Evolutionary conservation across 2,113 vertebrate genomes (phyloP).

Genomic region (Eudyptes chrysolophus): DNA sequence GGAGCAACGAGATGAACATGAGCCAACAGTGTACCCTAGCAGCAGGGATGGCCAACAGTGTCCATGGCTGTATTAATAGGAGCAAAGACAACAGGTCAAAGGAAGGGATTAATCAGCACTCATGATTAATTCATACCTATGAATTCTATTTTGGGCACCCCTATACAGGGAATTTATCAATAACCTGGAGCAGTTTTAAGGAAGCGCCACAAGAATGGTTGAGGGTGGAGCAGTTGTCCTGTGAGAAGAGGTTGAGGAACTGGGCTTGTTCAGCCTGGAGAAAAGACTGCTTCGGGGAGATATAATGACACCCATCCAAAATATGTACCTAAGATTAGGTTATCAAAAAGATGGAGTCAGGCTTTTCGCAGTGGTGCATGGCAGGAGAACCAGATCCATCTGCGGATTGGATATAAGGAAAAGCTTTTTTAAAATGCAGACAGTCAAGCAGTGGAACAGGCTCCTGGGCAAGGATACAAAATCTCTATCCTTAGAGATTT

Average conservation of each 20-base stretch:
- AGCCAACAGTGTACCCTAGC: background rate
- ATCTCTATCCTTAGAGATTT: background rate
- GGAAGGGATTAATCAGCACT: background rate
- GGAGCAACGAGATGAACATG: background rate
- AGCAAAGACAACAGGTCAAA: background rate
- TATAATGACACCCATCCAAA: background rate
- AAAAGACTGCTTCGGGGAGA: background rate
- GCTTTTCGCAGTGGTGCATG: background rate
- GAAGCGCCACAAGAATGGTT: background rate
- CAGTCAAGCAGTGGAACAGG: background rate
- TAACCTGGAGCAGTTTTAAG: background rate
- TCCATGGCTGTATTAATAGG: background rate
- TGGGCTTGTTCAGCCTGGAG: background rate
- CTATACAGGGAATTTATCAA: background rate
- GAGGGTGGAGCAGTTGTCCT: background rate
- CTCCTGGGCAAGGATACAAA: background rate
- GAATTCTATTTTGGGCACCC: background rate
- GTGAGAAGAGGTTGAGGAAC: background rate
- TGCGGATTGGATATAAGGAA: background rate
- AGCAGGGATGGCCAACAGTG: background rate
- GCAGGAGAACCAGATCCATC: background rate
- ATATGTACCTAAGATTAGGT: background rate
- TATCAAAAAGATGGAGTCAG: background rate
- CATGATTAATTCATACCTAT: background rate
- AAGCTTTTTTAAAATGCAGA: background rate